phyloP scores from a whole-genome alignment of 2,797 vertebrate genomes.

The Esox masquinongy region DNA sequence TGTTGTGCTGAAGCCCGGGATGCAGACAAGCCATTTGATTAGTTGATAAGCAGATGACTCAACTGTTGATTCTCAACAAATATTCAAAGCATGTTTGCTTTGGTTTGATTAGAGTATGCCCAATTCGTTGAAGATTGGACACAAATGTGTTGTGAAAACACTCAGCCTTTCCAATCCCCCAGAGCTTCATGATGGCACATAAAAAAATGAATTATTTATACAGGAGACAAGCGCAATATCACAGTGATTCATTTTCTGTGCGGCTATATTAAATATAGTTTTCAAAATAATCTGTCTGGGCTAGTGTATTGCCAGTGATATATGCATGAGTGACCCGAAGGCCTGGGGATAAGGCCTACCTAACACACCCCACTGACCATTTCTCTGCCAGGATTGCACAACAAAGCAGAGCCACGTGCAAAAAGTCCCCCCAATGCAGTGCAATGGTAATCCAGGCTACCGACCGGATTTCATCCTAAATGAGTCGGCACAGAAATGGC shows the following conservation, averaged over 20 bases:
- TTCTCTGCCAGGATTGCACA: constrained; percentile 50
- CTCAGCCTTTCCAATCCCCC: constrained; percentile 74
- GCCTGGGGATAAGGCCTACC: constrained; percentile 36
- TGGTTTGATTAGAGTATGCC: constrained; percentile 75
- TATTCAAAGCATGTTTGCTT: constrained; percentile 74
- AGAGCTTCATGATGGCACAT: constrained; percentile 70
- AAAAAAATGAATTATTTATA: constrained; percentile 79
- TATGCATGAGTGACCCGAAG: constrained; percentile 40
- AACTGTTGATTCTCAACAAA: constrained; percentile 55
- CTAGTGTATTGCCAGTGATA: constrained; percentile 51
- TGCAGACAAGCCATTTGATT: constrained; percentile 76
- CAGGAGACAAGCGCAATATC: constrained; percentile 69
- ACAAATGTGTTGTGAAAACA: constrained; percentile 77
- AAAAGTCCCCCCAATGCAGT: constrained; percentile 19
- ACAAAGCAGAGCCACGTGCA: constrained; percentile 27
- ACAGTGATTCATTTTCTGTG: constrained; percentile 72
- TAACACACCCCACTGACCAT: constrained; percentile 55
- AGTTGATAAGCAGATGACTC: constrained; percentile 77
- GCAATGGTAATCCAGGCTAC: constrained; percentile 3
- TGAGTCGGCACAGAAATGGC: not conserved
- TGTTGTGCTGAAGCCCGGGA: constrained; percentile 53
- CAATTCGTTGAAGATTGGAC: constrained; percentile 75
- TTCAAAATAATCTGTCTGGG: constrained; percentile 68
- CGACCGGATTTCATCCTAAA: not conserved
- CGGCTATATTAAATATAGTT: constrained; percentile 72